A percentile compares a stretch with the other conserved stretches of the same genome.
These are phyloP conservation scores for Microtus californicus DNA, from an alignment of 2,797 vertebrate species.

Conservation along the genomic window DNA sequence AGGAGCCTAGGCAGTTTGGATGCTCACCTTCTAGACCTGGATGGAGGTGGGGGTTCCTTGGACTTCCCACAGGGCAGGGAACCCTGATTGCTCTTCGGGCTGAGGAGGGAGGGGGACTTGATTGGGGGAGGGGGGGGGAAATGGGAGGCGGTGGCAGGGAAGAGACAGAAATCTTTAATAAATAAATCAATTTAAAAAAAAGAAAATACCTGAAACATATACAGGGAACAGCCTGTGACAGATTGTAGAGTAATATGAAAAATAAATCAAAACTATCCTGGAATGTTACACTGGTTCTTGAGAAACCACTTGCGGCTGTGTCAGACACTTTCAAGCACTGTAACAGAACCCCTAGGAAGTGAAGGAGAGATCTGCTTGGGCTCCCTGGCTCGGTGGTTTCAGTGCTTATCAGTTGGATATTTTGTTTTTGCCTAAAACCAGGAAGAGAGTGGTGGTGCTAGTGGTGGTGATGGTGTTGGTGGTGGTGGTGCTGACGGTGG, in stretches of 20 bases:
- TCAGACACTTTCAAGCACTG: background rate
- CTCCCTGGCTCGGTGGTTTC: background rate
- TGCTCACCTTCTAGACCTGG: no score
- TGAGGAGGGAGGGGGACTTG: no score
- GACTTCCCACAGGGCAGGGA: no score
- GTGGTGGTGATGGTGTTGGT: background rate
- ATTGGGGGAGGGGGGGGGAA: no score
- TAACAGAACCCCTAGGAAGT: background rate
- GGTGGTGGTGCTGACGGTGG: background rate
- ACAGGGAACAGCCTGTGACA: background rate
- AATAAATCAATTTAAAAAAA: no score
- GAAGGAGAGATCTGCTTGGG: background rate
- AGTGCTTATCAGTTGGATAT: background rate
- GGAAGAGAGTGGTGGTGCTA: background rate
- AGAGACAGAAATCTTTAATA: no score
- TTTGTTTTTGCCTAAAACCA: background rate
- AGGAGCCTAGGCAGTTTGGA: no score
- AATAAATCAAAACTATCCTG: background rate
- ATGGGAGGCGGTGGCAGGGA: no score
- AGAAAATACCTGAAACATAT: background rate
- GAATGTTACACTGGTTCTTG: background rate
- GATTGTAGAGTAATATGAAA: background rate
- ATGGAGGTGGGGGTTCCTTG: no score
- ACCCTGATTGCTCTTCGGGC: no score
- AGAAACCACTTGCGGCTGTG: background rate